Evolutionary conservation across 2,888 invertebrate genomes (phyloP).

Genomic region (Eulithis testata): DNA sequence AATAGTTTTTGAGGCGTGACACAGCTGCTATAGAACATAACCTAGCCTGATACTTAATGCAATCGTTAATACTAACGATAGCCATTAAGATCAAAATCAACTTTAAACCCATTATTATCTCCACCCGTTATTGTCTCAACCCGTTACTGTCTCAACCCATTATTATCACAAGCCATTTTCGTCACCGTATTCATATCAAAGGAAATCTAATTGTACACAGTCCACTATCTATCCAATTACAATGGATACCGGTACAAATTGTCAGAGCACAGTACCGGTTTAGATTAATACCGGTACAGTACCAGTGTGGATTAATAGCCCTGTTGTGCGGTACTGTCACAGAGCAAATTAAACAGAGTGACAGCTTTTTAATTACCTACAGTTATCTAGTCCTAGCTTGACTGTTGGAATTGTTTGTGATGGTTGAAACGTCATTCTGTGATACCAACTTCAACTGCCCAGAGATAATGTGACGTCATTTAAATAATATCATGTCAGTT

Average conservation of each 20-base stretch:
- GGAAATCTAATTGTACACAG: slow-evolving; percentile 31
- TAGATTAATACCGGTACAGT: slow-evolving; percentile 38
- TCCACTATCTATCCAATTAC: slow-evolving; percentile 41
- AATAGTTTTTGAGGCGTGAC: not conserved
- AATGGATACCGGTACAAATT: slow-evolving; percentile 41
- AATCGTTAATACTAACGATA: slow-evolving; percentile 6
- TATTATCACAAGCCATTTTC: slow-evolving; percentile 20
- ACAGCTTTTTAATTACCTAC: slow-evolving; percentile 16
- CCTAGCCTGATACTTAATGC: not conserved
- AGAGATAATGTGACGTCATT: not conserved
- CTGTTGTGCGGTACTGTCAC: slow-evolving; percentile 19
- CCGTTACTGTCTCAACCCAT: slow-evolving; percentile 7
- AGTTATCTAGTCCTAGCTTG: not conserved
- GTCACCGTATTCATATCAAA: slow-evolving; percentile 30
- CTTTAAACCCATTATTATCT: slow-evolving; percentile 3
- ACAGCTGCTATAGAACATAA: too few relatives aligned
- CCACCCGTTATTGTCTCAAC: slow-evolving; percentile 19
- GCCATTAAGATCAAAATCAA: not conserved
- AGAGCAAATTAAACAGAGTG: slow-evolving; percentile 20
- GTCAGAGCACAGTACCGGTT: slow-evolving; percentile 26
- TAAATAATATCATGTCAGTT: too few relatives aligned
- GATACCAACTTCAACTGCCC: too few relatives aligned
- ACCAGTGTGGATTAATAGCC: slow-evolving; percentile 37
- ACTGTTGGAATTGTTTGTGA: not conserved
- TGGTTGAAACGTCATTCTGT: slow-evolving; percentile 22